These are phyloP conservation scores for Sphaerodactylus townsendi DNA, from an alignment of 2,113 vertebrate species.

Conservation along the genomic window DNA sequence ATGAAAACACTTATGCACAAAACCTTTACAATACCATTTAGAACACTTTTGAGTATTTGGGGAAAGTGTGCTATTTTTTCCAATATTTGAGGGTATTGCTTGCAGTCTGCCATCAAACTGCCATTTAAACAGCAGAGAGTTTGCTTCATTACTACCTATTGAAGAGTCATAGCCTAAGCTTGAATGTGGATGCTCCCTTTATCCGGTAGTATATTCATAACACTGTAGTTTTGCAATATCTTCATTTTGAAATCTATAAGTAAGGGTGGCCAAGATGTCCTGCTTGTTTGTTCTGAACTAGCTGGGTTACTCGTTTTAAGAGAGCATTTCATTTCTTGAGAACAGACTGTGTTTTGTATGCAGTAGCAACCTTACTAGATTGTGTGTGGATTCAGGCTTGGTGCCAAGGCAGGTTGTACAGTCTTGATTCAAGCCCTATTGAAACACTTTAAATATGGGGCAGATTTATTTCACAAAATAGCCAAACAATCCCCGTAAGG, in stretches of 20 bases:
- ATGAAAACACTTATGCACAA: too few species aligned
- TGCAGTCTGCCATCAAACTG: too few species aligned
- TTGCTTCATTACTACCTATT: neutral
- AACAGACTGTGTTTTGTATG: neutral
- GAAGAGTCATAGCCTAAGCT: neutral
- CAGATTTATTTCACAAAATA: neutral
- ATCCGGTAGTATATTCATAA: neutral
- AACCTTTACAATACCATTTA: too few species aligned
- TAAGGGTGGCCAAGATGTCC: neutral
- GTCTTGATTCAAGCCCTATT: neutral
- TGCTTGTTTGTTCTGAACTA: neutral
- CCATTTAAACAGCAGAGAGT: too few species aligned
- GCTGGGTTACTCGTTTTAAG: accelerated
- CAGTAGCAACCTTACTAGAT: neutral
- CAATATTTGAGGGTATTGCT: too few species aligned
- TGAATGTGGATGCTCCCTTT: neutral
- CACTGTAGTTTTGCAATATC: conserved; percentile 2
- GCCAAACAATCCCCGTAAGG: neutral
- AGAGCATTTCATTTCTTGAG: neutral
- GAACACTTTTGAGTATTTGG: too few species aligned
- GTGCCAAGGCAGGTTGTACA: too few species aligned
- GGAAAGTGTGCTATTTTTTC: too few species aligned
- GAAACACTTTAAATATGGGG: neutral
- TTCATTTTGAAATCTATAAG: conserved; percentile 7
- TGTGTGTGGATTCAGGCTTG: neutral